Base-by-base conservation (phyloP, 2,113 vertebrate genomes). In the Chunga burmeisteri region DNA sequence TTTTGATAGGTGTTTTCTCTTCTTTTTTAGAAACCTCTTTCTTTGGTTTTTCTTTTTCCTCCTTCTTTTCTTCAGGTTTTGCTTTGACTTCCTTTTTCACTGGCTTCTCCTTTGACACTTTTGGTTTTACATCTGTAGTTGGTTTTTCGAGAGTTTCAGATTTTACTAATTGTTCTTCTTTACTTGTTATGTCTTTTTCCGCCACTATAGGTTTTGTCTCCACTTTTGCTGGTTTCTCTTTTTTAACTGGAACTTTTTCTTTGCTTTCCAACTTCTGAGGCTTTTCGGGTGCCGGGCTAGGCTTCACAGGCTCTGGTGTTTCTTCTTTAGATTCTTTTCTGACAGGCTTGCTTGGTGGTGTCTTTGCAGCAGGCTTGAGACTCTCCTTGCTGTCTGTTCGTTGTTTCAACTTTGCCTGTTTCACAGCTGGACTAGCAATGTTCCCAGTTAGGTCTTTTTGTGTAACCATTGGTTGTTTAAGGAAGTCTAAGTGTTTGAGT, bases 401-500 rank as follows among this genome's bases (percentile, higher is more conserved):
- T 73, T 99, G 99, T 85, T 99, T 99, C 96, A 99, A 70, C 93
- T 99, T 99, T 22, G 98, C 94, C 97, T 99, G 99, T 96, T 99
- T 99, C 59, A 99, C 94, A 25, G 98, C 97, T 2, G 98, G 98
- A 66, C 98, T 97, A 46, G 97, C 84, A 73, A 98, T 91, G 62
- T 98, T 98, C 42, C 98, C 98, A 65, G 98, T 98, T 44, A 99
- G 94, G 12, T 98, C 98, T 96, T 99, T 99, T 86, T 99, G 99
- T 89, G 99, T 99, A 94, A 99, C 98, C 80, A 98, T 88, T 1
- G 99, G 98, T 67, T 99, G 99, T 83, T 99, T 99, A 88, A 99
- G 98, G 75, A 99, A 99, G 81, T 99, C 99, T 94, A 99, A 97
- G 93, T 99, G 99, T 97, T 99, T 99, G 78, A 99, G 98, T 79